Evolutionary conservation across 2,888 invertebrate genomes (phyloP), one percentile per base, ranked within the genome.

Genomic region (Thymelicus sylvestris): DNA sequence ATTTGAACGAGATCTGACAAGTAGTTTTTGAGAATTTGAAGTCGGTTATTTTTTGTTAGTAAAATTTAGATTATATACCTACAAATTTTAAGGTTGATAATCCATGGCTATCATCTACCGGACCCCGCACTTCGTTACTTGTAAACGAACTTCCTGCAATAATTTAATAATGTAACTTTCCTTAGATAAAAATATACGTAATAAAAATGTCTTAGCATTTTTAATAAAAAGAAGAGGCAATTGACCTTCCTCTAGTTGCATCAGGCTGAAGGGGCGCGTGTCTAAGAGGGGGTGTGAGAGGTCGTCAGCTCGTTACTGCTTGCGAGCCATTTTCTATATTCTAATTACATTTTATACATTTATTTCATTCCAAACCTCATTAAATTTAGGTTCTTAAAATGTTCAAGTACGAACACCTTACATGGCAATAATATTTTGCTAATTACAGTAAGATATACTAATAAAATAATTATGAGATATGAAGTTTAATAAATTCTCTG

Each of bases 161-260:
- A 24, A n/a, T 12, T 55, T 44, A 44, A 31, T 31, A 2, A 31
- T 31, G 3, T 31, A 31, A 31, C 31, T 55, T 55, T 24, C 19
- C 10, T 55, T 55, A 31, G 55, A 24, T 55, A 24, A 55, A 55
- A 55, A 55, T 55, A 12, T 24, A 24, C 55, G 55, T 55, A 3
- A 24, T 55, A 12, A 59, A 59, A 39, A 59, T 59, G 15, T 41
- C 60, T 60, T 41, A 41, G 39, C 41, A 41, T 41, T 41, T 59
- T 60, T 60, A 41, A 60, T 60, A 41, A 60, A 60, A 60, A 60
- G 60, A 60, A 60, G 41, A 60, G 60, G 39, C 60, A 60, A 41
- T 60, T 60, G 60, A 60, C 60, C 60, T 60, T 60, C 41, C 41
- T 60, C 60, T 60, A 60, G 60, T 60, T 60, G 60, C 60, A 60